Evolutionary conservation across 2,797 vertebrate species (phyloP).

Genomic region (Acipenser oxyrinchus): DNA sequence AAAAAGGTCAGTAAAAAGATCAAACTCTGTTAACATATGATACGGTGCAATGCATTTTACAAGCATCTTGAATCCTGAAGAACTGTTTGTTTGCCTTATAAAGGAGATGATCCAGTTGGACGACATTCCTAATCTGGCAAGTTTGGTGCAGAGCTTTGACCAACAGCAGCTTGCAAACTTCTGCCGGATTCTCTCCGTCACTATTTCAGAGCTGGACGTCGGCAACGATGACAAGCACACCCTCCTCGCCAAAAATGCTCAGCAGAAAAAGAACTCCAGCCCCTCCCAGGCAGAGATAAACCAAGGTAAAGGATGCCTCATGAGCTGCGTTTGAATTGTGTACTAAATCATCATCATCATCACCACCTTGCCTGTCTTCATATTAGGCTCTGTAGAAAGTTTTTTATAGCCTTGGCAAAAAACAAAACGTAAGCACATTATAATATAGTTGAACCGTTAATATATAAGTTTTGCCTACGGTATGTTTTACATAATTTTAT

Average conservation of each 20-base stretch:
- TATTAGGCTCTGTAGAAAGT: too few species aligned
- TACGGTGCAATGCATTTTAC: background rate
- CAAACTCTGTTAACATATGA: too few species aligned
- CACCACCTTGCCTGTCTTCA: too few species aligned
- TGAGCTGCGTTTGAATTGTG: too few species aligned
- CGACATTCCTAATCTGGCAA: slow-evolving; percentile 84
- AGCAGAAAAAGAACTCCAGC: slow-evolving; percentile 80
- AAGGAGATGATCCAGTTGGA: slow-evolving; percentile 97
- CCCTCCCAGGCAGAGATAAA: slow-evolving; percentile 90
- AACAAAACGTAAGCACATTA: too few species aligned
- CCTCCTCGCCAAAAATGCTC: slow-evolving; percentile 89
- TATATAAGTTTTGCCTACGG: too few species aligned
- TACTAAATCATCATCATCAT: too few species aligned
- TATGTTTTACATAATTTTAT: too few species aligned
- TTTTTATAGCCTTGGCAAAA: too few species aligned
- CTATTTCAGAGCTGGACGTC: slow-evolving; percentile 91
- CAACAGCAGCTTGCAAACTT: slow-evolving; percentile 98
- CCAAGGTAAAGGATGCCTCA: slow-evolving; percentile 66
- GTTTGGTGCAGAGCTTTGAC: slow-evolving; percentile 92
- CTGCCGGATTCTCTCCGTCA: slow-evolving; percentile 94
- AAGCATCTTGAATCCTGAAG: background rate
- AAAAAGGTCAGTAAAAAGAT: slow-evolving; percentile 74
- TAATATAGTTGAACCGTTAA: too few species aligned
- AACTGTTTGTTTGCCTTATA: background rate
- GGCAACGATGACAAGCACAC: slow-evolving; percentile 96